A percentile compares a stretch with the other conserved stretches of the same genome.
Conservation (phyloP, 2,888 invertebrate species). For the Euzetes globulus region DNA sequence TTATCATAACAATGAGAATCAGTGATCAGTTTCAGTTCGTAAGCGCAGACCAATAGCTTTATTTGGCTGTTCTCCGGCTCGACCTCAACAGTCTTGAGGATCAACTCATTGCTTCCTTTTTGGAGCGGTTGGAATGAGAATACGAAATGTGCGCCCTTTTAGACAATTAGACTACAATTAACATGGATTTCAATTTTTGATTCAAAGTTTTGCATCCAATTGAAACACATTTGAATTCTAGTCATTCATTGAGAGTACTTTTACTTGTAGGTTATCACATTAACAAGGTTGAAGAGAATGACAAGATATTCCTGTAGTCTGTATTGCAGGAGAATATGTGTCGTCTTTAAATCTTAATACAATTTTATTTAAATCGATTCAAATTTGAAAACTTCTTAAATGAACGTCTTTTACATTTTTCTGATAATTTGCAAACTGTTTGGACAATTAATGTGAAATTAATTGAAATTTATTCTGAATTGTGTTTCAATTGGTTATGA, state of each 20-base stretch:
- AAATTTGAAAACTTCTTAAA: too few relatives aligned
- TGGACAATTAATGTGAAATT: too few relatives aligned
- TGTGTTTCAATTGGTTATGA: not conserved
- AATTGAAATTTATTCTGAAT: not conserved
- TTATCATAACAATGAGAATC: not conserved
- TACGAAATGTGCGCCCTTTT: constrained; percentile 47
- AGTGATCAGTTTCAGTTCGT: not conserved
- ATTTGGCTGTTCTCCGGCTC: not conserved
- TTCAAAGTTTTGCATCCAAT: not conserved
- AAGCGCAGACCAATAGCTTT: constrained; percentile 2
- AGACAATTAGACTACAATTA: constrained; percentile 22
- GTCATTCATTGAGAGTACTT: too few relatives aligned
- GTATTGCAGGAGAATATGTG: too few relatives aligned
- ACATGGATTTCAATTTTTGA: not conserved
- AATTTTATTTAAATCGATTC: too few relatives aligned
- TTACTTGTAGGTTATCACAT: too few relatives aligned
- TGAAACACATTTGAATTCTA: not conserved
- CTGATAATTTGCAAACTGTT: too few relatives aligned
- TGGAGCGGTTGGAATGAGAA: constrained; percentile 46
- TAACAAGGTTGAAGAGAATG: too few relatives aligned
- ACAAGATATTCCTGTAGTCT: too few relatives aligned
- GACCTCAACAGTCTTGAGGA: constrained; percentile 42
- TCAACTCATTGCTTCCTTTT: constrained; percentile 46
- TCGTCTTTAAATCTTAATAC: too few relatives aligned
- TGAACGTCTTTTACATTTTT: too few relatives aligned